Percentiles rank a stretch among this genome's conserved stretches.
Conservation (phyloP, 2,797 vertebrate genomes). For the Mus spretus region DNA sequence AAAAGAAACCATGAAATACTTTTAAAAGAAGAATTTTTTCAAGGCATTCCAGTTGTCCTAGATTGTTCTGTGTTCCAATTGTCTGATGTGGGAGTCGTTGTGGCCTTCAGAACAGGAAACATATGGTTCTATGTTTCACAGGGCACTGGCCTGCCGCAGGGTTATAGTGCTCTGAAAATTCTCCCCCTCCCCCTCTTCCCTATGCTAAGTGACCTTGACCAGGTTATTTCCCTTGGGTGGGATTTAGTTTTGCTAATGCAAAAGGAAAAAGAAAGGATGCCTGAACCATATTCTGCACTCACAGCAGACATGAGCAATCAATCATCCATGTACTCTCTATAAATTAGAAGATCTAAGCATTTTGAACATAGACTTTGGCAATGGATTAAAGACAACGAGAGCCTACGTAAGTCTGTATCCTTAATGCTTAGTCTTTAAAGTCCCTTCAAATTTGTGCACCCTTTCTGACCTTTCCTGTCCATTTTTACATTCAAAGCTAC, state of each 20-base stretch:
- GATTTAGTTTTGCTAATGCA: neutral
- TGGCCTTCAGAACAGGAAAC: constrained; percentile 27
- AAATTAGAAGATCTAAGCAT: neutral
- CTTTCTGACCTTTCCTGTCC: neutral
- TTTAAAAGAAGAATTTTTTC: neutral
- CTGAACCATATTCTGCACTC: neutral
- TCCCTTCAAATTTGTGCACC: neutral
- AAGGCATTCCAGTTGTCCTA: neutral
- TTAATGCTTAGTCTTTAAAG: neutral
- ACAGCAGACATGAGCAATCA: neutral
- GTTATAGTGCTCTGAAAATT: neutral
- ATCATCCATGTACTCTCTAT: neutral
- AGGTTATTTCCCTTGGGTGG: neutral
- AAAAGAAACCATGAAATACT: neutral
- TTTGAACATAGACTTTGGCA: constrained; percentile 9
- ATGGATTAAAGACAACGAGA: neutral
- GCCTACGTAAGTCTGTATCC: neutral
- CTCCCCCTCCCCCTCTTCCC: neutral
- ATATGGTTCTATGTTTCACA: neutral
- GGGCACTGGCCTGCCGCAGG: neutral
- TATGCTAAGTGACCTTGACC: neutral
- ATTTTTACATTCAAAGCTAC: neutral
- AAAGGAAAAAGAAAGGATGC: neutral
- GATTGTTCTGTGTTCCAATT: neutral
- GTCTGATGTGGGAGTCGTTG: neutral